A percentile compares a stretch with the other conserved stretches of the same genome.
Evolutionary conservation across 2,888 invertebrate genomes (phyloP).

Genomic region (Caenorhabditis imperialis): DNA sequence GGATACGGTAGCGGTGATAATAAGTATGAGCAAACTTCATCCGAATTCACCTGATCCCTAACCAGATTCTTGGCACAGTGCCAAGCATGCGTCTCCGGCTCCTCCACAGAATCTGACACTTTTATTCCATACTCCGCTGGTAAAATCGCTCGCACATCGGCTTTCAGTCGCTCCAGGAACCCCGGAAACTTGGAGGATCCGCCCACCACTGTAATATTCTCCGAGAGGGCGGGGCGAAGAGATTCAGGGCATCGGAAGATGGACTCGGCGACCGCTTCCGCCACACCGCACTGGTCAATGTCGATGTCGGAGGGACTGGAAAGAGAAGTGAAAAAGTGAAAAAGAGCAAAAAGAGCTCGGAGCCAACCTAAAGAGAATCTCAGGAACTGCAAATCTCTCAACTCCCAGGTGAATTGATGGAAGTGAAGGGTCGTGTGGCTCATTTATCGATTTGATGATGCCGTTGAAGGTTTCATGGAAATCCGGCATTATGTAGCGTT

Average conservation of each 20-base stretch:
- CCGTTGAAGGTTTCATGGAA: slow-evolving; percentile 83
- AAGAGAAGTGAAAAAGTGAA: slow-evolving; percentile 2
- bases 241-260: slow-evolving; percentile 77
- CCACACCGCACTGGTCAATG: slow-evolving; percentile 90
- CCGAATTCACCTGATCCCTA: too few relatives aligned
- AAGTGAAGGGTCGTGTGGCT: slow-evolving; percentile 70
- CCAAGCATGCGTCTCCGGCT: slow-evolving; percentile 70
- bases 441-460: slow-evolving; percentile 79
- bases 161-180: slow-evolving; percentile 85
- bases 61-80: slow-evolving; percentile 50
- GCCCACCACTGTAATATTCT: slow-evolving; percentile 87
- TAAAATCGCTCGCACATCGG: slow-evolving; percentile 54
- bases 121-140: slow-evolving; percentile 41
- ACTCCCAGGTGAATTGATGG: slow-evolving; percentile 87
- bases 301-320: slow-evolving; percentile 92
- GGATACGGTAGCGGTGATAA: too few relatives aligned
- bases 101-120: slow-evolving; percentile 22
- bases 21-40: too few relatives aligned
- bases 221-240: slow-evolving; percentile 85
- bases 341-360: too few relatives aligned
- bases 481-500: slow-evolving; percentile 94
- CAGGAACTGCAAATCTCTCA: slow-evolving; percentile 94
- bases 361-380: slow-evolving; percentile 86
- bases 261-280: slow-evolving; percentile 53
- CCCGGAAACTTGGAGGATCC: slow-evolving; percentile 88